Evolutionary conservation across 35 echinoderm and acorn worm species (phyloP).

Genomic region (Lytechinus variegatus): DNA sequence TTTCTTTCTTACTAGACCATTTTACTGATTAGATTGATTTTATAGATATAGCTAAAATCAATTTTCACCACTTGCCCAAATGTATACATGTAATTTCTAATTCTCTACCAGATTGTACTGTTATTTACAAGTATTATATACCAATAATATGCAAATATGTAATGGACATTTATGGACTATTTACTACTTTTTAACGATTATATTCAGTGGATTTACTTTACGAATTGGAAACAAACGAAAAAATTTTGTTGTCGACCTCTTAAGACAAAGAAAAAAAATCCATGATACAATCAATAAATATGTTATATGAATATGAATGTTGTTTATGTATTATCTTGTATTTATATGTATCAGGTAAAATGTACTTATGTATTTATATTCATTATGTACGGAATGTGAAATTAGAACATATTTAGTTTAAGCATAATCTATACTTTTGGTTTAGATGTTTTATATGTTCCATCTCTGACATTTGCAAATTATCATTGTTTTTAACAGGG

Average conservation of each 20-base stretch:
- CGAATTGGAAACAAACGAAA: conserved; percentile 14
- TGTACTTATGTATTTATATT: conserved; percentile 40
- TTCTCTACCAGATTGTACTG: neutral
- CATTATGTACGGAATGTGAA: conserved; percentile 5
- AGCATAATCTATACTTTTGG: neutral
- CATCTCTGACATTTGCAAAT: neutral
- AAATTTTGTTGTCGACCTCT: conserved; percentile 3
- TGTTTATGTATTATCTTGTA: conserved; percentile 10
- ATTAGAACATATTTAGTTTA: neutral
- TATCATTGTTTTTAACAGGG: neutral
- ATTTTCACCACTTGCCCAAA: neutral
- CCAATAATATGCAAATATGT: conserved; percentile 40
- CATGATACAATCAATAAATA: conserved; percentile 18
- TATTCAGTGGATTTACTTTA: conserved; percentile 35
- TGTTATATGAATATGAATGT: conserved; percentile 15
- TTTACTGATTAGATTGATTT: neutral
- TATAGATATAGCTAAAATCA: neutral
- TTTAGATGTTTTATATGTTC: conserved; percentile 18
- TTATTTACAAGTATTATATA: conserved; percentile 46
- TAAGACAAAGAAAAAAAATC: neutral
- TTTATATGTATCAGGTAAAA: conserved; percentile 32
- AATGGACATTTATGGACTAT: conserved; percentile 45
- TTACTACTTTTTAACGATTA: conserved; percentile 44
- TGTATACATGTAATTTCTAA: conserved; percentile 20
- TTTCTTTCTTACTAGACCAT: neutral